phyloP scores from a whole-genome alignment of 2,888 invertebrate genomes.

The Rhopalosiphum nymphaeae region DNA sequence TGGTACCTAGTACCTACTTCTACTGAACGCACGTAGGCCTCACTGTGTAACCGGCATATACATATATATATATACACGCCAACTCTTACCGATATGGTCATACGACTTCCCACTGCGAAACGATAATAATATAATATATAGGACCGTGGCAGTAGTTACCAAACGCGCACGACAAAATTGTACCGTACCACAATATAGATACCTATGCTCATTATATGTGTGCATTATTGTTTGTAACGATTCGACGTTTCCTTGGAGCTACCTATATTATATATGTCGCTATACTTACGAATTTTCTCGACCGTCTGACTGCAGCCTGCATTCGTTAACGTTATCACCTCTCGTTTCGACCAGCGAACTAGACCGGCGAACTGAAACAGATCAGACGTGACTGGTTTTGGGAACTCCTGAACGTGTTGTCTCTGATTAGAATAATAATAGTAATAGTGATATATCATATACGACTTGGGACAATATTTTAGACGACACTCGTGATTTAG shows the following conservation, averaged over 20 bases:
- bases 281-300: background rate
- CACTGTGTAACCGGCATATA: background rate
- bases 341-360: background rate
- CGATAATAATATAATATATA: slow-evolving; percentile 15
- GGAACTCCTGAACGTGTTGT: slow-evolving; percentile 8
- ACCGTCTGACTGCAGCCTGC: too few species aligned
- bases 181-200: background rate
- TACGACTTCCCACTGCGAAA: slow-evolving; percentile 59
- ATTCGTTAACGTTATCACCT: too few species aligned
- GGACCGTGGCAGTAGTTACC: slow-evolving; percentile 52
- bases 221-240: background rate
- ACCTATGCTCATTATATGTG: background rate
- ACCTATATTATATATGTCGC: background rate
- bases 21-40: slow-evolving; percentile 46
- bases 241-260: background rate
- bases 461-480: background rate
- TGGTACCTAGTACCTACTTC: background rate
- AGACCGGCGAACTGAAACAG: background rate
- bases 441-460: background rate
- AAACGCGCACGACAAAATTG: slow-evolving; percentile 14
- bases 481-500: slow-evolving; percentile 26
- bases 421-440: slow-evolving; percentile 8
- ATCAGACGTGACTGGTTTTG: background rate
- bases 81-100: slow-evolving; percentile 58
- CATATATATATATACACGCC: background rate